These are phyloP conservation scores for Lamellibrachia satsuma DNA, from an alignment of 2,888 invertebrate genomes.

Conservation along the genomic window DNA sequence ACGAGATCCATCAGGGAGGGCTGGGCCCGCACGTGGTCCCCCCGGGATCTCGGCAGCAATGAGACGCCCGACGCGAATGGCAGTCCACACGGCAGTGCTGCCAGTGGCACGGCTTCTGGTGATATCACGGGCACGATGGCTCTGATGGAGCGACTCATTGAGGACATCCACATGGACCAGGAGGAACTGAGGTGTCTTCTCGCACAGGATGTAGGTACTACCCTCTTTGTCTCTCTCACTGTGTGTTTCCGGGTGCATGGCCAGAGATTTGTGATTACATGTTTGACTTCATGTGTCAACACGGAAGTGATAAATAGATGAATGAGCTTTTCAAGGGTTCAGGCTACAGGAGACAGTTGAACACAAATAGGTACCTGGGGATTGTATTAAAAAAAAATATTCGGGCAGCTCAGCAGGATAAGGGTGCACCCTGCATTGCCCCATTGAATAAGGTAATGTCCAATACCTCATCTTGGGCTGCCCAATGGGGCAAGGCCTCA, in stretches of 20 bases:
- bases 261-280: no score
- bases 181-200: background rate
- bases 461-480: no score
- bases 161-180: background rate
- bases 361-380: no score
- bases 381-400: no score
- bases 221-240: background rate
- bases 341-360: no score
- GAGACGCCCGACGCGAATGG: background rate
- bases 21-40: background rate
- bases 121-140: slow-evolving; percentile 10
- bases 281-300: no score
- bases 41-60: background rate
- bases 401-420: no score
- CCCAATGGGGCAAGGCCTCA: no score
- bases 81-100: background rate
- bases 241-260: background rate
- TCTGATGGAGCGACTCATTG: background rate
- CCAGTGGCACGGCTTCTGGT: background rate
- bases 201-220: background rate
- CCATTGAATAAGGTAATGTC: no score
- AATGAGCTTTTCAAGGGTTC: no score
- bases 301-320: no score
- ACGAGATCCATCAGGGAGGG: background rate
- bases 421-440: no score